Evolutionary conservation across 2,888 invertebrate genomes (phyloP).

Genomic region (Tenthredo notha): DNA sequence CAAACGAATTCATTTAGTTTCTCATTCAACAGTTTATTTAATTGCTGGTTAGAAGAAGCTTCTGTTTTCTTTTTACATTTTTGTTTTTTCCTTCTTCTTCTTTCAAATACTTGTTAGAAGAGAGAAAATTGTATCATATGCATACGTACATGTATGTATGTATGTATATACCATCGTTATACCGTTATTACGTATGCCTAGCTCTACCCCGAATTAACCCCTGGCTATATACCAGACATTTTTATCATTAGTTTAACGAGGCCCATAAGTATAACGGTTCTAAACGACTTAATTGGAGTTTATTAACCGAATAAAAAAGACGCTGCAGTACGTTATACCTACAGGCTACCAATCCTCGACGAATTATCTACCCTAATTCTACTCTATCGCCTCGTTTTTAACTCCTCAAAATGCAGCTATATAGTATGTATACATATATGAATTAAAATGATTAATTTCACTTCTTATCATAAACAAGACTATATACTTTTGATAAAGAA

Average conservation of each 20-base stretch:
- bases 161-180: background rate
- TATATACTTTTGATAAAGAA: background rate
- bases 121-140: background rate
- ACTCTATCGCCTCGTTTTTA: background rate
- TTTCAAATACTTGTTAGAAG: background rate
- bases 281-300: constrained; percentile 28
- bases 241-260: constrained; percentile 30
- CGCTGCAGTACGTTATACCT: background rate
- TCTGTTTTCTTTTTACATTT: background rate
- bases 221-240: background rate
- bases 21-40: background rate
- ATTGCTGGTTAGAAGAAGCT: background rate
- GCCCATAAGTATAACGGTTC: background rate
- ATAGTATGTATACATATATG: background rate
- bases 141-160: background rate
- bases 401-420: background rate
- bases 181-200: background rate
- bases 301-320: constrained; percentile 20
- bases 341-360: background rate
- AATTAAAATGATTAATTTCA: background rate
- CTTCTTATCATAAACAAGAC: background rate
- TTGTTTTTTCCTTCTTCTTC: background rate
- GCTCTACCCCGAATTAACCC: background rate
- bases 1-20: background rate
- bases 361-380: background rate